phyloP scores from a whole-genome alignment of 1,140 invertebrate species.

The Planococcus citri region DNA sequence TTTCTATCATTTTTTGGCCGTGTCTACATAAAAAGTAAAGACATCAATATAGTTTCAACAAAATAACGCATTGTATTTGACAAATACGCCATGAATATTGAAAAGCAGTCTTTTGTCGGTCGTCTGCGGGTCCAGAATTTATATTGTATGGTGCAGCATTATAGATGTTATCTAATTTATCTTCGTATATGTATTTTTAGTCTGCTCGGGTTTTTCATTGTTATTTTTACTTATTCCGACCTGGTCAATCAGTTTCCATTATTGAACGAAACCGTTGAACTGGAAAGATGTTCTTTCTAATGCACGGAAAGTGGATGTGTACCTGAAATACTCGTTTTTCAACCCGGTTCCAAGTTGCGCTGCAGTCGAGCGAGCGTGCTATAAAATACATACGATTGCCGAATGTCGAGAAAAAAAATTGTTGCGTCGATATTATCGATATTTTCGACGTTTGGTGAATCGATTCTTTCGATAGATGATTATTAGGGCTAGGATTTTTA shows the following conservation, averaged over 20 bases:
- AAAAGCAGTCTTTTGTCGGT: slow-evolving; percentile 13
- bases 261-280: slow-evolving; percentile 14
- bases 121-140: slow-evolving; percentile 13
- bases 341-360: neutral
- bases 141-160: slow-evolving; percentile 9
- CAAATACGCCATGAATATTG: slow-evolving; percentile 18
- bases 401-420: no score
- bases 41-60: slow-evolving; percentile 18
- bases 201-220: neutral
- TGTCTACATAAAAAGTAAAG: slow-evolving; percentile 12
- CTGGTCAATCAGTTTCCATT: slow-evolving; percentile 18
- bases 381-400: no score
- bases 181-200: slow-evolving; percentile 18
- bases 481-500: no score
- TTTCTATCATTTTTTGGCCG: no score
- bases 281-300: slow-evolving; percentile 6
- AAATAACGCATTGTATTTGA: slow-evolving; percentile 20
- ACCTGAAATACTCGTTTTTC: neutral
- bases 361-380: no score
- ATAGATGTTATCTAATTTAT: slow-evolving; percentile 21
- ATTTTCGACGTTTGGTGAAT: no score
- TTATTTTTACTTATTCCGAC: slow-evolving; percentile 20
- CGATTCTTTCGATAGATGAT: no score
- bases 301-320: slow-evolving; percentile 10
- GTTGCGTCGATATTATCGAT: no score